Evolutionary conservation across 2,113 vertebrate genomes (phyloP).

Genomic region (Rhinogobius similis): DNA sequence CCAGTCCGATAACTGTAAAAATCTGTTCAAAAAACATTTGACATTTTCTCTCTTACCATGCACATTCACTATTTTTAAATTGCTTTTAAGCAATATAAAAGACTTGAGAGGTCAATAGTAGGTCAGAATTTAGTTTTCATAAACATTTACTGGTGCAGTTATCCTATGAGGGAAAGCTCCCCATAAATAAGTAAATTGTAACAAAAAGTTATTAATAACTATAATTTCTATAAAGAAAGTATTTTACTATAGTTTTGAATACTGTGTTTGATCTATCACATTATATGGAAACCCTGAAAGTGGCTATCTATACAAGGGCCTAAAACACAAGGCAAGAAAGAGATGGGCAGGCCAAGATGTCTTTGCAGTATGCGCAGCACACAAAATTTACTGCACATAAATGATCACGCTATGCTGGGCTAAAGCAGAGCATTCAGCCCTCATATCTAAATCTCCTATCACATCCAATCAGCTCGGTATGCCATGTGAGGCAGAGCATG

Average conservation of each 20-base stretch:
- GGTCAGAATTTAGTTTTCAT: too few relatives aligned
- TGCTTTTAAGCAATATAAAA: too few relatives aligned
- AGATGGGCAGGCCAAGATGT: background rate
- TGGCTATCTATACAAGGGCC: background rate
- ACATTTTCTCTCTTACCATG: too few relatives aligned
- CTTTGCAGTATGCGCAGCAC: conserved; percentile 39
- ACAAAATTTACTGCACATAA: conserved; percentile 21
- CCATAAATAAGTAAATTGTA: too few relatives aligned
- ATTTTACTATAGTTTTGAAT: too few relatives aligned
- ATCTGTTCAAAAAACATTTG: too few relatives aligned
- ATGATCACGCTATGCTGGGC: conserved; percentile 26
- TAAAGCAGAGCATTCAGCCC: conserved; percentile 3
- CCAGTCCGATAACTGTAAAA: too few relatives aligned
- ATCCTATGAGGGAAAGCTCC: too few relatives aligned
- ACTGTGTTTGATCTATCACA: too few relatives aligned
- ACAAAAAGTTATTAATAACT: background rate
- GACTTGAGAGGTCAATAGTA: too few relatives aligned
- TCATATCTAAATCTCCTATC: conserved; percentile 5
- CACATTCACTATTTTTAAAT: background rate
- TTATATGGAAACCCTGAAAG: background rate
- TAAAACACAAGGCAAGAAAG: background rate
- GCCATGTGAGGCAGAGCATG: background rate
- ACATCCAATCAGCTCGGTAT: background rate
- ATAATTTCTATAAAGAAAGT: too few relatives aligned
- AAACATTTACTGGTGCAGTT: too few relatives aligned